Evolutionary conservation across 2,113 vertebrate species (phyloP).

Genomic region (Reinhardtius hippoglossoides): DNA sequence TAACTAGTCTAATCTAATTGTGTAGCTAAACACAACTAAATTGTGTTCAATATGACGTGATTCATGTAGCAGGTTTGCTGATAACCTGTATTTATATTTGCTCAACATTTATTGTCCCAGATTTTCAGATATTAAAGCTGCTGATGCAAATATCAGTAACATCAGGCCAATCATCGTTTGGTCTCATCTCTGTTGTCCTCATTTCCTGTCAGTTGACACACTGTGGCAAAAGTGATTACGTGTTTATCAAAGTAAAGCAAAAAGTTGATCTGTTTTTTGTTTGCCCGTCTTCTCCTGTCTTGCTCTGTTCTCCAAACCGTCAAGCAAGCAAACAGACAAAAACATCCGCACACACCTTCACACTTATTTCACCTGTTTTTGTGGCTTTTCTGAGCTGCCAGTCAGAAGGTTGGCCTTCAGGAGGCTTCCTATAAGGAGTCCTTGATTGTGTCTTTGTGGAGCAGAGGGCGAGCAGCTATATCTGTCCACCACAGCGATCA

Average conservation of each 20-base stretch:
- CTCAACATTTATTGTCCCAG: too few species aligned
- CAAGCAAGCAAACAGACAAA: background rate
- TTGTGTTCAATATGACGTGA: too few species aligned
- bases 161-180: background rate
- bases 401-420: conserved; percentile 18
- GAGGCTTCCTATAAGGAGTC: background rate
- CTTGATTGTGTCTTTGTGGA: conserved; percentile 49
- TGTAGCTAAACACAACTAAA: background rate
- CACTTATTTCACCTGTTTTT: conserved; percentile 15
- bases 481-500: conserved; percentile 35
- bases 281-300: background rate
- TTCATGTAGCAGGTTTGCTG: too few species aligned
- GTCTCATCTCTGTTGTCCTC: background rate
- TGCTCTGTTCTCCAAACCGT: background rate
- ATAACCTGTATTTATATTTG: too few species aligned
- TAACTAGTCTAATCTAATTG: background rate
- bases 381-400: conserved; percentile 33
- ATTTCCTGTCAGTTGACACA: background rate
- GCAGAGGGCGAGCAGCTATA: conserved; percentile 49
- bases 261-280: background rate
- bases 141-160: background rate
- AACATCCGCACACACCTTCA: background rate
- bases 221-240: background rate
- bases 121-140: too few species aligned
- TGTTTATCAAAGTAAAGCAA: background rate